Evolutionary conservation across 1,140 invertebrate species (phyloP), one percentile per base, ranked within the genome.

Genomic region (Orchestia grillus): DNA sequence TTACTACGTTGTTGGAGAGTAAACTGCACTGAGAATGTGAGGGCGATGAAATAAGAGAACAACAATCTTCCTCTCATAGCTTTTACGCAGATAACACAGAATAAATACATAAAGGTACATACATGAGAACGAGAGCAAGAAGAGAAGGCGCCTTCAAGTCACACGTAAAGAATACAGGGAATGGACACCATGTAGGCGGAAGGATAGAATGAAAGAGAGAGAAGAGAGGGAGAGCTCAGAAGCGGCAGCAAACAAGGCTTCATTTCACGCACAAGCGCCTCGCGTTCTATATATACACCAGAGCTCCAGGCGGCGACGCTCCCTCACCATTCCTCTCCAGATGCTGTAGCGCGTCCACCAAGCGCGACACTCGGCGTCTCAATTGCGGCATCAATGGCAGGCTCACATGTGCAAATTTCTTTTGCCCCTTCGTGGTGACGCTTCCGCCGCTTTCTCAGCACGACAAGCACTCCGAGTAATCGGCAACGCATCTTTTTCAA

Each of bases 261-360:
- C 92, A 94, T 94, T 94, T 94, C 92, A 94, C 92, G 92, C 92
- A 44, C 92, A 94, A 94, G 92, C 92, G 92, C 92, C 92, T 94
- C 92, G 43, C 23, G 62, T 15, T 77, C 62, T 36, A 77, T 77
- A 77, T 28, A 77, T 28, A 77, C 62, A 77, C 62, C 15, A 77
- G 15, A 77, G 62, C 62, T 77, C 62, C 62, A 77, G 62, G 62
- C 62, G 62, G 62, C 62, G 62, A 23, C 62, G 62, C 62, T 77
- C 62, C 36, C 62, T 77, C 62, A 77, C 11, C 62, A 77, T 36
- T 28, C 36, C 62, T 19, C 62, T 77, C 62, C 62, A 77, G 62
- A 77, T 77, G 62, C 62, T 77, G 62, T 19, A 77, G 62, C 62
- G 62, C 11, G 62, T 77, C 36, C 62, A 77, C 11, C 28, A 77